These are phyloP conservation scores for Exaiptasia diaphana DNA, from an alignment of 64 coral and sea anemone genomes.

Conservation along the genomic window DNA sequence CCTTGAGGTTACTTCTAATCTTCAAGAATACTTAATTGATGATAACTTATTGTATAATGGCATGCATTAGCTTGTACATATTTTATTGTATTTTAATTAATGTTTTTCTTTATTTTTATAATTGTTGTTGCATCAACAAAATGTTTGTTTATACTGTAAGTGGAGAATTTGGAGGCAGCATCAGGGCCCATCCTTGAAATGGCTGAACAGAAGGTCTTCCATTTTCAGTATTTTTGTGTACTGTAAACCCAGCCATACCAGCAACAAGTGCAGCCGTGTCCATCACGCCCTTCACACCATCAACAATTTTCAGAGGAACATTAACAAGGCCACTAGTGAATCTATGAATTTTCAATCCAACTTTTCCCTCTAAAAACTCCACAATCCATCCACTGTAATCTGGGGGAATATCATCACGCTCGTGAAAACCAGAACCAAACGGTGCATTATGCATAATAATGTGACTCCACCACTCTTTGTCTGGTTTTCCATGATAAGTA, in stretches of 20 bases:
- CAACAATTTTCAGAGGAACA: slow-evolving; percentile 26
- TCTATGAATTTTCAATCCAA: background rate
- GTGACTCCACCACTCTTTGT: slow-evolving; percentile 57
- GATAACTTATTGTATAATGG: too few species aligned
- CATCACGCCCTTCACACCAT: background rate
- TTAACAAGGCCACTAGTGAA: slow-evolving; percentile 6
- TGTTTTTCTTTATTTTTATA: too few species aligned
- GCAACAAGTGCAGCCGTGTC: slow-evolving; percentile 53
- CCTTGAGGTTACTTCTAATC: too few species aligned
- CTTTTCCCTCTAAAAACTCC: slow-evolving; percentile 42
- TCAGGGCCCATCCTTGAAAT: slow-evolving; percentile 60
- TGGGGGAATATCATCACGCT: background rate
- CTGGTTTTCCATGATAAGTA: slow-evolving; percentile 37
- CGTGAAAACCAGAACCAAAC: background rate
- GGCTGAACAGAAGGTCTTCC: slow-evolving; percentile 38
- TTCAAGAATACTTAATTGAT: too few species aligned
- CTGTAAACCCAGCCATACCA: slow-evolving; percentile 55
- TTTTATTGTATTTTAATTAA: too few species aligned
- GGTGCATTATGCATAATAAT: slow-evolving; percentile 18
- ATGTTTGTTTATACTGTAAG: too few species aligned
- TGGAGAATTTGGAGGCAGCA: slow-evolving; percentile 51
- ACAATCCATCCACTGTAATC: slow-evolving; percentile 47
- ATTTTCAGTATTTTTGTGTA: background rate
- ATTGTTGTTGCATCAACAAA: too few species aligned
- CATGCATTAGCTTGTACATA: too few species aligned